A percentile compares a stretch with the other conserved stretches of the same genome.
These are phyloP conservation scores for Cantharis rustica DNA, from an alignment of 2,888 invertebrate genomes.

Conservation along the genomic window DNA sequence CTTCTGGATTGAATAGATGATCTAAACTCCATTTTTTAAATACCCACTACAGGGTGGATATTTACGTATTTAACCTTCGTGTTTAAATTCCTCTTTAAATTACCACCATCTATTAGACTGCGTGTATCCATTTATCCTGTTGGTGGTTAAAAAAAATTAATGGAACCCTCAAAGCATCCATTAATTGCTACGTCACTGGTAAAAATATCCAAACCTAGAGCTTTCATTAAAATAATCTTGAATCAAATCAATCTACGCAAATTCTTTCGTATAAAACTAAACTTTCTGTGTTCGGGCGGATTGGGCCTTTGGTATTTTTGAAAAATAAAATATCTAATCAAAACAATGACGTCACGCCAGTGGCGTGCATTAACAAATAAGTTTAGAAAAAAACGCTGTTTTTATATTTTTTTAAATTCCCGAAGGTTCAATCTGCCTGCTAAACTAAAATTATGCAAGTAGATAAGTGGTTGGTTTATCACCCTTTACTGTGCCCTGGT, in stretches of 20 bases:
- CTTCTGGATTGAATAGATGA: not conserved
- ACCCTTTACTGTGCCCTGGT: not conserved
- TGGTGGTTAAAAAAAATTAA: not conserved
- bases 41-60: too few species aligned
- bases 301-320: not conserved
- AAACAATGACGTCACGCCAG: too few species aligned
- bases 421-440: not conserved
- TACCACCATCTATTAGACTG: not conserved
- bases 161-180: not conserved
- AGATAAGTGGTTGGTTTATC: not conserved
- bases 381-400: not conserved
- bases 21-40: not conserved
- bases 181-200: not conserved
- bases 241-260: not conserved
- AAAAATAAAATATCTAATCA: not conserved
- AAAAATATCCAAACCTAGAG: not conserved
- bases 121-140: too few species aligned
- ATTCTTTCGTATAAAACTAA: not conserved
- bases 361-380: too few species aligned
- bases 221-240: not conserved
- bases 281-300: not conserved
- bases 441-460: not conserved
- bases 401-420: not conserved
- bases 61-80: not conserved
- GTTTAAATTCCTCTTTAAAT: too few species aligned